Conservation (phyloP, 2,113 vertebrate genomes). For the Gallinago paraguaiae region DNA sequence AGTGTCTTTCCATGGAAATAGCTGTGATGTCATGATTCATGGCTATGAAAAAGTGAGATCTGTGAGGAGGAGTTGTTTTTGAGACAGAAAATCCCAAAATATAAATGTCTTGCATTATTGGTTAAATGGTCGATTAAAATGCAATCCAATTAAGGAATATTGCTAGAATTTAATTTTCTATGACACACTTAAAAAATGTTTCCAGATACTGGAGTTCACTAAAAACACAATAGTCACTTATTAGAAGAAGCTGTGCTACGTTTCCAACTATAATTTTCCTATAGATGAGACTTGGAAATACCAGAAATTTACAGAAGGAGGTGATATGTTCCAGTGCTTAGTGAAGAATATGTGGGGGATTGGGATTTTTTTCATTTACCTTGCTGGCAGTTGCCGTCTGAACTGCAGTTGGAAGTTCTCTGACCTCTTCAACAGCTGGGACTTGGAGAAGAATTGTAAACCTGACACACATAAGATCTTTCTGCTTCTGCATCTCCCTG, state of each 20-base stretch:
- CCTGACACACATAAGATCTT: background rate
- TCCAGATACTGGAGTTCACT: background rate
- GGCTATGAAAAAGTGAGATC: background rate
- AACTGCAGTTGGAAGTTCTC: background rate
- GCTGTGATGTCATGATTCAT: slow-evolving; percentile 34
- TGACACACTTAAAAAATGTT: background rate
- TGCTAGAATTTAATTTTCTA: background rate
- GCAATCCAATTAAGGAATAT: background rate
- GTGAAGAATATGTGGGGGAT: background rate
- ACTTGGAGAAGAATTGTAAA: background rate
- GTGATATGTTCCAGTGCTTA: background rate
- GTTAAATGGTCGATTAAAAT: background rate
- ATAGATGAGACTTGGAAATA: background rate
- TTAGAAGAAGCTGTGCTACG: background rate
- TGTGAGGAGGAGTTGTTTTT: background rate
- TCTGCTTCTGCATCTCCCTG: background rate
- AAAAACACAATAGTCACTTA: background rate
- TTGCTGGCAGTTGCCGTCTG: background rate
- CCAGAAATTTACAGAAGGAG: background rate
- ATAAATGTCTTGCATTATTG: background rate
- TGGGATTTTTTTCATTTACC: background rate
- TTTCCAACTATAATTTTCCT: background rate
- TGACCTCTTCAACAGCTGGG: background rate
- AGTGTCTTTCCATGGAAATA: slow-evolving; percentile 24
- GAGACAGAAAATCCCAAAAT: slow-evolving; percentile 23